Conservation (phyloP, 2,888 invertebrate genomes). For the Arrhopalites spinosus region DNA sequence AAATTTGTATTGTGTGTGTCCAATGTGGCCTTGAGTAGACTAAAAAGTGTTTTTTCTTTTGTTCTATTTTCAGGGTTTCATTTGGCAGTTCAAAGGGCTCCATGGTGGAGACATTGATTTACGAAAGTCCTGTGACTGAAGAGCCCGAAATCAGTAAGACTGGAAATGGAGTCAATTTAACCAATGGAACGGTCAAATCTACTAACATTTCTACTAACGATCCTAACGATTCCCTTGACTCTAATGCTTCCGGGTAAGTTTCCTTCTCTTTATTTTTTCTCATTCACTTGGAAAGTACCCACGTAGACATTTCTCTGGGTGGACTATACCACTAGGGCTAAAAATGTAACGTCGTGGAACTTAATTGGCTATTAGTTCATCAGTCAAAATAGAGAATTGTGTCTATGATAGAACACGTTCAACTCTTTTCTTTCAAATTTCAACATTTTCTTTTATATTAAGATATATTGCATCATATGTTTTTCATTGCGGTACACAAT, state of each 20-base stretch:
- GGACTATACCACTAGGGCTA: too few relatives aligned
- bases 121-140: slow-evolving; percentile 81
- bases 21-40: neutral
- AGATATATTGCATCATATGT: too few relatives aligned
- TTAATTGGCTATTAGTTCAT: too few relatives aligned
- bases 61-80: slow-evolving; percentile 74
- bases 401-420: too few relatives aligned
- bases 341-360: too few relatives aligned
- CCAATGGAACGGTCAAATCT: slow-evolving; percentile 44
- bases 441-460: too few relatives aligned
- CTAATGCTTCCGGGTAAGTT: slow-evolving; percentile 48
- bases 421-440: too few relatives aligned
- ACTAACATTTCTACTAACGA: slow-evolving; percentile 17
- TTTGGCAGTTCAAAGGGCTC: slow-evolving; percentile 93
- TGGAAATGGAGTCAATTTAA: slow-evolving; percentile 36
- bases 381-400: too few relatives aligned
- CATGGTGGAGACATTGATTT: slow-evolving; percentile 91
- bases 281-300: neutral
- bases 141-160: slow-evolving; percentile 67
- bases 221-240: slow-evolving; percentile 48
- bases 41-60: neutral
- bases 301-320: too few relatives aligned
- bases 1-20: neutral
- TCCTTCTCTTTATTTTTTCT: neutral
- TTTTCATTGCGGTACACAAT: too few relatives aligned